phyloP scores from a whole-genome alignment of 2,797 vertebrate genomes.

The Lophotriccus pileatus region DNA sequence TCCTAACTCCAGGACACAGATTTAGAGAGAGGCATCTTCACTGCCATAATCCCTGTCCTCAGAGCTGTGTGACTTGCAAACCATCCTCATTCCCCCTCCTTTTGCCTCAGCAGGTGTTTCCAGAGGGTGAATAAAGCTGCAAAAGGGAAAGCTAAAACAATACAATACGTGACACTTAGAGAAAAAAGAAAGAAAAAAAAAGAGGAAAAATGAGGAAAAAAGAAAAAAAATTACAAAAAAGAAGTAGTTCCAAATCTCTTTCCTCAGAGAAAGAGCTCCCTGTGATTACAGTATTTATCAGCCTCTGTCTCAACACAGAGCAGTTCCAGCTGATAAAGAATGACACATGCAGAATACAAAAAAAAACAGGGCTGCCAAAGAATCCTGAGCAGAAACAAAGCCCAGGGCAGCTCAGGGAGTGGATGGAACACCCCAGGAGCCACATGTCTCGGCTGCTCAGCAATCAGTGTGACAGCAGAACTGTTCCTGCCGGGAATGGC shows the following conservation, averaged over 20 bases:
- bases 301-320: neutral
- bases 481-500: rapidly evolving
- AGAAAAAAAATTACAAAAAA: neutral
- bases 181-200: too few relatives aligned
- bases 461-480: neutral
- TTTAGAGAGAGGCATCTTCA: neutral
- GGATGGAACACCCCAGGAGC: neutral
- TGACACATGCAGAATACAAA: conserved; percentile 9
- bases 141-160: neutral
- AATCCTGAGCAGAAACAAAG: neutral
- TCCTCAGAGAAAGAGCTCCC: neutral
- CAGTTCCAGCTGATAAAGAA: neutral
- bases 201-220: too few relatives aligned
- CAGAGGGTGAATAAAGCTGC: neutral
- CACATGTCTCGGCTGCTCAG: neutral
- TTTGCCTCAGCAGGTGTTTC: neutral
- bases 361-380: neutral
- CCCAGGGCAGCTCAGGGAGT: neutral
- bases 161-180: neutral
- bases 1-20: neutral
- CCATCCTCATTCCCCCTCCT: neutral
- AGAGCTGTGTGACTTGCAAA: neutral
- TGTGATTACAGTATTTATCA: conserved; percentile 1
- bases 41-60: neutral
- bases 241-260: neutral